A percentile compares a stretch with the other conserved stretches of the same genome.
These are phyloP conservation scores for Spizaetus ornatus DNA, from an alignment of 2,113 vertebrate species.

Conservation along the genomic window DNA sequence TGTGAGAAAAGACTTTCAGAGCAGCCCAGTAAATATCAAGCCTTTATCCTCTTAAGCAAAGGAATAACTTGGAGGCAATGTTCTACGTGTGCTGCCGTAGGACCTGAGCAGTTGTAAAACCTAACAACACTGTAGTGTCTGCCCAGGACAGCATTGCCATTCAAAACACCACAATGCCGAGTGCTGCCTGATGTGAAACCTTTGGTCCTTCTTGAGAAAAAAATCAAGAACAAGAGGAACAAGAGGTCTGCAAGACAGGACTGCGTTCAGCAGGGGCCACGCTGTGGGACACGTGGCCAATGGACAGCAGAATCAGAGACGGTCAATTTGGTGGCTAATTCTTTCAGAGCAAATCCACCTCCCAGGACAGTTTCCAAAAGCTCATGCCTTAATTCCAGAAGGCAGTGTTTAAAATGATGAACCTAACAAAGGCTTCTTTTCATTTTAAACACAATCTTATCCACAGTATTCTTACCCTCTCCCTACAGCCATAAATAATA, in stretches of 20 bases:
- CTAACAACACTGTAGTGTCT: not conserved
- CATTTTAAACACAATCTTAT: not conserved
- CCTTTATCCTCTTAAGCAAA: not conserved
- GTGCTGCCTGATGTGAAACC: not conserved
- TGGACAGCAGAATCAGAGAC: not conserved
- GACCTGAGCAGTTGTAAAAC: not conserved
- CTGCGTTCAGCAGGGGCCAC: not conserved
- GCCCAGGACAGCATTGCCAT: not conserved
- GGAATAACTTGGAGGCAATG: not conserved
- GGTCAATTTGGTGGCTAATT: not conserved
- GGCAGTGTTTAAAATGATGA: not conserved
- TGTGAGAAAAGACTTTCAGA: not conserved
- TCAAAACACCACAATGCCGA: not conserved
- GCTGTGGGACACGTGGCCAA: accelerated
- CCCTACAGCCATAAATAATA: conserved; percentile 47
- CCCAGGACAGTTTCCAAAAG: not conserved
- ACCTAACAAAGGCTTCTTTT: not conserved
- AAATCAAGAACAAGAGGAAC: not conserved
- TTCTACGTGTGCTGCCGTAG: accelerated
- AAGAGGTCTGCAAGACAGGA: not conserved
- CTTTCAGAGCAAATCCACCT: not conserved
- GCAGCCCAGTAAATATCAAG: not conserved
- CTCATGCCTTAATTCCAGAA: not conserved
- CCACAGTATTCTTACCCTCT: not conserved
- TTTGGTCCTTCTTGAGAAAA: not conserved